phyloP scores from a whole-genome alignment of 2,113 vertebrate species.

The Corythornis madagascariensis region DNA sequence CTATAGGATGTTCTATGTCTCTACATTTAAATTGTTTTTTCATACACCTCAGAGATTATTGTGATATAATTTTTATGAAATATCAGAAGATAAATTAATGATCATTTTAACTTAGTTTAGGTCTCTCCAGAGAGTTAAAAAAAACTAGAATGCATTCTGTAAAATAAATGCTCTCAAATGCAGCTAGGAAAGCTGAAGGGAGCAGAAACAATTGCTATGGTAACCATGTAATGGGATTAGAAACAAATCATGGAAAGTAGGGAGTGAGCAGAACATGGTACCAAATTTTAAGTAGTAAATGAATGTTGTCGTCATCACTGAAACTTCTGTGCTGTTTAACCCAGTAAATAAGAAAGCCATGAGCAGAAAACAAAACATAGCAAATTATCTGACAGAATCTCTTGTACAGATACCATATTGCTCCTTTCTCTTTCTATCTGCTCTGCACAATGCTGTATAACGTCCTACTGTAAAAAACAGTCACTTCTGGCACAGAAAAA shows the following conservation, averaged over 20 bases:
- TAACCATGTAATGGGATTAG: slow-evolving; percentile 52
- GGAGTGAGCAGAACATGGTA: neutral
- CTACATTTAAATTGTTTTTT: neutral
- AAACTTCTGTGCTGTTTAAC: slow-evolving; percentile 12
- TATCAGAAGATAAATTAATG: slow-evolving; percentile 40
- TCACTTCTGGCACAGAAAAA: neutral
- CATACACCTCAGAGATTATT: neutral
- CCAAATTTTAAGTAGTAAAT: neutral
- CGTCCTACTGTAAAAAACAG: neutral
- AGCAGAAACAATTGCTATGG: slow-evolving; percentile 69
- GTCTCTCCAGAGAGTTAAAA: slow-evolving; percentile 6
- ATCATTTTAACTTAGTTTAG: neutral
- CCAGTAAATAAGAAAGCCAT: neutral
- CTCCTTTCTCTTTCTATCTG: neutral
- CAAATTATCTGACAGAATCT: neutral
- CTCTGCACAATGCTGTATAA: neutral
- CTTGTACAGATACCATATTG: accelerated
- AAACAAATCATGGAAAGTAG: slow-evolving; percentile 20
- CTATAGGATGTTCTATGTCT: slow-evolving; percentile 60
- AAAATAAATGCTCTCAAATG: slow-evolving; percentile 43
- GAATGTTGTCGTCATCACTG: neutral
- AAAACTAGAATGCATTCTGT: neutral
- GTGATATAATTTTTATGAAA: neutral
- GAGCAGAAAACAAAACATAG: neutral
- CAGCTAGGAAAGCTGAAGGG: slow-evolving; percentile 20